Base-by-base conservation (phyloP, 2,888 invertebrate genomes). In the Himalopsyche tibetana region DNA sequence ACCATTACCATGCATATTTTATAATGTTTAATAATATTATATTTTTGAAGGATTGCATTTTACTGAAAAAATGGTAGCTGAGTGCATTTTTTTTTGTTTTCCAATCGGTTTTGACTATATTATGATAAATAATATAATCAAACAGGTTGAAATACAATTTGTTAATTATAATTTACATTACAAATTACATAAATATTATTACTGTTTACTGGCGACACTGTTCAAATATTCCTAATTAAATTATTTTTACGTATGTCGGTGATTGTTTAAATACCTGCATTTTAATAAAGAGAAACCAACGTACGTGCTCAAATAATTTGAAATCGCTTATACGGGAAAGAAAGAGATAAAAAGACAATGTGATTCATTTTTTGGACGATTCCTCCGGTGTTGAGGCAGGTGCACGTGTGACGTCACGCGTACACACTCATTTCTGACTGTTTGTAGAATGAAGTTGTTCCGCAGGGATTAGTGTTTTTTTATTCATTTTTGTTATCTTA, bases 361-460 rank as follows among this genome's bases (percentile, higher is more conserved):
- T 86, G 81, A 80, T 82, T 85, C 85, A 85, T 85, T 82, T 74
- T 38, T 55, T 40, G 79, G 40, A 56, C 81, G 83, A 84, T 84
- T 80, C 81, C 55, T 86, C 42, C 51, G 55, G 69, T 55, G 83
- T 84, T 84, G 84, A 84, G 85, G 84, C 85, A 85, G 85, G 87
- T 87, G 87, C 87, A 86, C 74, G 36, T 79, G 85, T 87, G 87
- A 87, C 87, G 87, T 87, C 87, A 87, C 82, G 12, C 55, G 55
- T 55, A 82, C 85, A 84, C 80, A 85, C 82, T 87, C 69, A 82
- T 85, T 87, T 84, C 82, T 81, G 82, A 85, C 83, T 87, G 83
- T 63, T 83, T 84, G 85, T 74, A 63, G 82, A 80, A 85, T 87
- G 83, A 80, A 81, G 87, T 85, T 82, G 56, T 80, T 80, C 82